Evolutionary conservation across 2,797 vertebrate species (phyloP), one percentile per base, ranked within the genome.

Genomic region (Hozukius guyotensis): DNA sequence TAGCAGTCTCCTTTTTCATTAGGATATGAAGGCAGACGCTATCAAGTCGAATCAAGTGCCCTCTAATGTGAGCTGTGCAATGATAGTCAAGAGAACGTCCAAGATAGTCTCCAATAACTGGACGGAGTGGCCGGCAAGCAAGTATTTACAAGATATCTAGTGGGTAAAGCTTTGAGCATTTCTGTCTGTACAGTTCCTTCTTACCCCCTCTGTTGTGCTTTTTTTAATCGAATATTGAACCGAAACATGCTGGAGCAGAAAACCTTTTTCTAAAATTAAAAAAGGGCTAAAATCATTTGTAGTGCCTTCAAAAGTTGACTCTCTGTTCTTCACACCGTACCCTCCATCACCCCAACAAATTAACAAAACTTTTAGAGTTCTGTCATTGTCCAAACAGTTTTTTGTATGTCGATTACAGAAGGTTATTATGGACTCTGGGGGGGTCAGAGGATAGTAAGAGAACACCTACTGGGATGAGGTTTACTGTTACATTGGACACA

Each of bases 401-500:
- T 80, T 8, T 52, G 72, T 29, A 71, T 62, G n/a, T 71, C 5
- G 0, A 80, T 66, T 27, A 83, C 73, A 67, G 38, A 65, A 56
- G 77, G 59, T 59, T 70, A 66, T 57, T 59, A 61, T 71, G 75
- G 66, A 76, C 59, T 61, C 36, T 59, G 18, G 12, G 72, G 9
- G 69, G 78, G 68, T 66, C 22, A 25, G 59, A 29, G 61, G 42
- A 53, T 32, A 65, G 55, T 57, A 27, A 65, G 18, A 29, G 67
- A 74, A 77, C 69, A 73, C 38, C 36, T 72, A 34, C 32, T 16
- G 27, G 38, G 53, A 32, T 22, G 13, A 65, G 36, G 29, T 68
- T 36, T 22, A 22, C 4, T 25, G 59, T 89, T 95, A 96, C 87
- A 96, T 85, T 2, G 96, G 95, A 86, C 92, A 95, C 66, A 95